phyloP scores from a whole-genome alignment of 1,140 invertebrate genomes.

The Plutomurus gul region DNA sequence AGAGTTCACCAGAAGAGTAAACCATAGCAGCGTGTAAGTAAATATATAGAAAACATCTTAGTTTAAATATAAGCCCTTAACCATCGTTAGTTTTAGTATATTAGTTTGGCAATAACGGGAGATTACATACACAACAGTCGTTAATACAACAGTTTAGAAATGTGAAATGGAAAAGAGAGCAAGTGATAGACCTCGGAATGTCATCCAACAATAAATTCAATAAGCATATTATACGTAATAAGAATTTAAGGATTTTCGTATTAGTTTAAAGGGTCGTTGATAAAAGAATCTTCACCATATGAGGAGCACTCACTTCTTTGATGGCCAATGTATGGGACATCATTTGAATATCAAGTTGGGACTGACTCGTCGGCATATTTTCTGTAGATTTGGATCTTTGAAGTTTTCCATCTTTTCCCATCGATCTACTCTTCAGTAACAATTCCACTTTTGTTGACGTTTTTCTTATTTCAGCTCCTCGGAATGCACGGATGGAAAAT shows the following conservation, averaged over 20 bases:
- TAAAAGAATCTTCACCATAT: conserved; percentile 12
- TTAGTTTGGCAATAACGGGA: background rate
- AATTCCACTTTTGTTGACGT: conserved; percentile 91
- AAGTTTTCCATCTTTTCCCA: conserved; percentile 69
- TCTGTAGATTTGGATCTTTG: conserved; percentile 79
- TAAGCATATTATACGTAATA: no score
- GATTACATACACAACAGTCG: background rate
- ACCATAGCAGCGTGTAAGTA: background rate
- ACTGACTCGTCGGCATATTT: conserved; percentile 86
- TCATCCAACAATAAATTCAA: no score
- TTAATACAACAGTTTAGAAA: background rate
- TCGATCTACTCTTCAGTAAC: conserved; percentile 79
- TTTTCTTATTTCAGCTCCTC: conserved; percentile 86
- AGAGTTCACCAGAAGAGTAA: no score
- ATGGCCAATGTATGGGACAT: conserved; percentile 89
- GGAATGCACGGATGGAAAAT: conserved; percentile 88
- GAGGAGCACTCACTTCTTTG: conserved; percentile 71
- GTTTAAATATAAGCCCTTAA: background rate
- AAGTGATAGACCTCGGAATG: no score
- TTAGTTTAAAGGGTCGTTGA: no score
- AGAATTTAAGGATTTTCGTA: no score
- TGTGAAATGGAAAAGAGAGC: background rate
- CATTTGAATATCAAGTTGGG: conserved; percentile 90
- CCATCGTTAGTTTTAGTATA: background rate
- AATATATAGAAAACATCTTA: background rate